These are phyloP conservation scores for Caradrina clavipalpis DNA, from an alignment of 2,888 invertebrate species.

Conservation along the genomic window DNA sequence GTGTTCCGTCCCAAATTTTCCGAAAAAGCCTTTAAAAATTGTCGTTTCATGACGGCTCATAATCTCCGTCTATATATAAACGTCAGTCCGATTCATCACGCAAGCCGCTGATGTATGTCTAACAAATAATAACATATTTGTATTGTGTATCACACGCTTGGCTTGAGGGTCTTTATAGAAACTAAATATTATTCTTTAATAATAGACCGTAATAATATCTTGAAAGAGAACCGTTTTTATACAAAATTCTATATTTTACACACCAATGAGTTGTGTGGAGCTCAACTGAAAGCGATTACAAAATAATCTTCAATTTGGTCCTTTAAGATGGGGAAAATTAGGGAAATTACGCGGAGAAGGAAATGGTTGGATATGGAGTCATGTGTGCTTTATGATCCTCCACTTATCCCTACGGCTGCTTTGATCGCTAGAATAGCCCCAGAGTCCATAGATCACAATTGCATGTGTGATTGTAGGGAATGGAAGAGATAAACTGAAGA, in stretches of 20 bases:
- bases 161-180: conserved; percentile 66
- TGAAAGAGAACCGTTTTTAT: conserved; percentile 76
- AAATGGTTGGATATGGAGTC: background rate
- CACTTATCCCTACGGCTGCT: background rate
- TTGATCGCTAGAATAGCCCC: background rate
- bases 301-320: background rate
- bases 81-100: conserved; percentile 51
- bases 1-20: background rate
- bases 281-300: conserved; percentile 59
- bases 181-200: conserved; percentile 77
- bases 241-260: conserved; percentile 81
- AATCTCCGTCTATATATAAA: conserved; percentile 32
- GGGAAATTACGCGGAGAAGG: background rate
- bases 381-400: background rate
- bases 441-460: too few species aligned
- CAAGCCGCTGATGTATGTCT: conserved; percentile 43
- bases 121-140: conserved; percentile 56
- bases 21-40: background rate
- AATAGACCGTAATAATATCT: conserved; percentile 73
- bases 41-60: background rate
- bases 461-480: too few species aligned
- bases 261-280: conserved; percentile 67
- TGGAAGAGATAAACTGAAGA: too few species aligned
- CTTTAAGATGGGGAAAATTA: background rate
- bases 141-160: conserved; percentile 44